These are phyloP conservation scores for Halcyon badia DNA, from an alignment of 2,797 vertebrate genomes.

Conservation along the genomic window DNA sequence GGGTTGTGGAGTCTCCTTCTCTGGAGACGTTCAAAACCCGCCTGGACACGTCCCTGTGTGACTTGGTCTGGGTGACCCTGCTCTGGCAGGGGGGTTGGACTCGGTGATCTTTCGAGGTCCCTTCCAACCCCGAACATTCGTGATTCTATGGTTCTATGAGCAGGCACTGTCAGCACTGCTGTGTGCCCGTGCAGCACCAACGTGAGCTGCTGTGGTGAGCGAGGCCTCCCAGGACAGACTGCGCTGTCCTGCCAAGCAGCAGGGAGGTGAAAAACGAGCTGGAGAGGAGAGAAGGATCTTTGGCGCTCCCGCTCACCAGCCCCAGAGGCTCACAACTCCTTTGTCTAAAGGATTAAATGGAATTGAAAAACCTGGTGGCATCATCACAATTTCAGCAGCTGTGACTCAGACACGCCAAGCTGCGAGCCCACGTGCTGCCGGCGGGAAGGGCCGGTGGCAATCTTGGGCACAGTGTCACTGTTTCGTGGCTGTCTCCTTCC, in stretches of 20 bases:
- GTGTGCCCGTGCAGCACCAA: neutral
- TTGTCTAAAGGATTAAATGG: neutral
- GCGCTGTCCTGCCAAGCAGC: neutral
- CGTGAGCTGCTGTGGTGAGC: neutral
- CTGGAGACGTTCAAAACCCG: no score
- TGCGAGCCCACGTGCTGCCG: fast-evolving
- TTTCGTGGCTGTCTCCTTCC: neutral
- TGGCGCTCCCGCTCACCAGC: neutral
- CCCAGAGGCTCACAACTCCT: neutral
- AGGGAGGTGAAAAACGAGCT: neutral
- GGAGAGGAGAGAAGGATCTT: neutral
- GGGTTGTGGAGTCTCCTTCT: no score
- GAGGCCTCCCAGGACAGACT: neutral
- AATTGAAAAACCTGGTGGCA: neutral
- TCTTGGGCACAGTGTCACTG: neutral
- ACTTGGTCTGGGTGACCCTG: no score
- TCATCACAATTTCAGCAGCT: neutral
- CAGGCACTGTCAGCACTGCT: neutral
- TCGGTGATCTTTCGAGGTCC: no score
- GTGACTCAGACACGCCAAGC: neutral
- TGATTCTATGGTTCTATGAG: no score
- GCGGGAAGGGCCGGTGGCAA: neutral
- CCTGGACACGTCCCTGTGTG: no score
- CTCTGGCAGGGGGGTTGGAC: no score
- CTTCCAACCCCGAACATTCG: no score